Evolutionary conservation across 2,113 vertebrate genomes (phyloP), one percentile per base, ranked within the genome.

Genomic region (Cariama cristata): DNA sequence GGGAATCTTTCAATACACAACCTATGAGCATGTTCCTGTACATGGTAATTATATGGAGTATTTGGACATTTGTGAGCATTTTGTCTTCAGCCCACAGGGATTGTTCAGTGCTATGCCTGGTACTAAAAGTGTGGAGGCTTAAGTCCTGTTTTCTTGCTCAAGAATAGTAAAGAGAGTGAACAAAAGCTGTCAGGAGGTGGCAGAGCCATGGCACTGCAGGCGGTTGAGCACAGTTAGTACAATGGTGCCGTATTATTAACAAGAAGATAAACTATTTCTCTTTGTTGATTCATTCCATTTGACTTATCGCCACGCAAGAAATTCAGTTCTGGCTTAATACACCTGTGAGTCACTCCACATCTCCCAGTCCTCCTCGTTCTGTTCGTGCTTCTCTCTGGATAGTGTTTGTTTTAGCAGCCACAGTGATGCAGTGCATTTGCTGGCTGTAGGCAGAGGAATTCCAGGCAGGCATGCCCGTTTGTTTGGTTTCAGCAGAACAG

Each of bases 401-500:
- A 21, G 32, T 96, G 86, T 94, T 91, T 91, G 76, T 84, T 95
- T 95, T 72, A 87, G 83, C 64, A 95, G 93, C 90, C 92, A 35
- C 88, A 52, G 79, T 68, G 85, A 50, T 92, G 62, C 8, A 3
- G 64, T 82, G 40, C 10, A 3, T 95, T 85, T 87, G 80, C 89
- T 94, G 80, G 73, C 91, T 91, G 69, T 30, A 91, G 76, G 73
- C 86, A 94, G 88, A 96, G 83, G 93, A 95, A 91, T 96, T 89
- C 66, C 74, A 91, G 60, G 88, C 86, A 89, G 80, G 49, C 56
- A 50, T 91, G 68, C 12, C 53, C 0, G 2, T 90, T 86, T 42
- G 18, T 42, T 91, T 81, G 89, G 40, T 86, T 92, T 88, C 93
- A 81, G 59, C 10, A 73, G 50, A 67, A 49, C 68, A 87, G 52